phyloP scores from a whole-genome alignment of 2,113 vertebrate species.

The Parus major region DNA sequence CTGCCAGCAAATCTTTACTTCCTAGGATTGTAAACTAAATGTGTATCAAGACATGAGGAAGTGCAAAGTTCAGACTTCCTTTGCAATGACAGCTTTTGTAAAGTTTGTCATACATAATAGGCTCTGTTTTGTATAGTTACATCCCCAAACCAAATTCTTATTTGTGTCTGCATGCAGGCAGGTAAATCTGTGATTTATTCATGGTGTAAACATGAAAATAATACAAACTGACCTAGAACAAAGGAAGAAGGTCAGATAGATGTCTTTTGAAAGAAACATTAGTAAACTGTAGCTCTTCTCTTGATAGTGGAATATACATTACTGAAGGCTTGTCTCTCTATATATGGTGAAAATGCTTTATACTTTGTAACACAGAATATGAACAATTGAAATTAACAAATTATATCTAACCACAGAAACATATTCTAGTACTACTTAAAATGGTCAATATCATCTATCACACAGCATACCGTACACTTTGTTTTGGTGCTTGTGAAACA shows the following conservation, averaged over 20 bases:
- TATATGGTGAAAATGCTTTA: neutral
- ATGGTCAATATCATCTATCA: neutral
- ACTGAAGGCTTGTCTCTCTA: neutral
- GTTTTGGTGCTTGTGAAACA: neutral
- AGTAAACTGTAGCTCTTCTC: neutral
- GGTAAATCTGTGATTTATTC: neutral
- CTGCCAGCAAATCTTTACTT: neutral
- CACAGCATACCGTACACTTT: neutral
- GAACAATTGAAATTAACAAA: neutral
- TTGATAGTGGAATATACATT: neutral
- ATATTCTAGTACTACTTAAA: neutral
- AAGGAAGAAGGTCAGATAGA: neutral
- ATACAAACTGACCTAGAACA: neutral
- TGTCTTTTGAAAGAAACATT: neutral
- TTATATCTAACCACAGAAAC: neutral
- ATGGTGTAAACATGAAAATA: neutral
- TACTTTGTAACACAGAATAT: neutral
- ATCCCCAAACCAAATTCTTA: neutral
- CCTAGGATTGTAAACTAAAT: neutral
- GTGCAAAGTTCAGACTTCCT: neutral
- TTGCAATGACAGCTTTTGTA: neutral
- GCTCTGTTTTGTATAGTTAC: neutral
- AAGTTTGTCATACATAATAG: neutral
- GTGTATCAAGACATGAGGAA: neutral
- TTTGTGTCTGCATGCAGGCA: neutral